Conservation (phyloP, 92 coral and sea anemone species). For the Chrysogorgia sp. region DNA sequence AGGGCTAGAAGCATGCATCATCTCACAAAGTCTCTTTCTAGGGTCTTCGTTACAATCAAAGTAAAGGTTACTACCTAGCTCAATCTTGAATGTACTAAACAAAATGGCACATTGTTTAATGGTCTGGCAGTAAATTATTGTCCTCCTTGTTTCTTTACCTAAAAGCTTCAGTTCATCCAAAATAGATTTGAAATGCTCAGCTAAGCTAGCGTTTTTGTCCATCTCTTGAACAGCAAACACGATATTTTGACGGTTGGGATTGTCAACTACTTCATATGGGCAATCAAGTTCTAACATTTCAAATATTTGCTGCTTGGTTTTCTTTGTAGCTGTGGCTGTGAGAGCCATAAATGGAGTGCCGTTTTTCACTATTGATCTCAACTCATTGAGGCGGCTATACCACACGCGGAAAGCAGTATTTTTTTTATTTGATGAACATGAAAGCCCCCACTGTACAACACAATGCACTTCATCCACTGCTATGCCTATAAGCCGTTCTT, state of each 20-base stretch:
- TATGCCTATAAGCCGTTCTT: slow-evolving; percentile 16
- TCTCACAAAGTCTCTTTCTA: slow-evolving; percentile 13
- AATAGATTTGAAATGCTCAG: neutral
- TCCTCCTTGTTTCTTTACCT: neutral
- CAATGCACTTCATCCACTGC: slow-evolving; percentile 59
- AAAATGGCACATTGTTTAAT: slow-evolving; percentile 8
- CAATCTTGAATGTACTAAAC: slow-evolving; percentile 35
- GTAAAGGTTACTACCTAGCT: slow-evolving; percentile 31
- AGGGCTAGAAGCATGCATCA: slow-evolving; percentile 40
- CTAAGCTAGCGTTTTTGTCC: neutral
- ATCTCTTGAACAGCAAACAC: slow-evolving; percentile 26
- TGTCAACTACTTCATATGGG: slow-evolving; percentile 22
- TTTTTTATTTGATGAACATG: slow-evolving; percentile 3
- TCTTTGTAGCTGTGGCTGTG: slow-evolving; percentile 43
- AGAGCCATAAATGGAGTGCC: slow-evolving; percentile 45
- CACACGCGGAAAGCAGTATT: slow-evolving; percentile 32
- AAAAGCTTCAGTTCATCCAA: too few relatives aligned
- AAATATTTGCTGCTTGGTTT: neutral
- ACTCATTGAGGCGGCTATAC: slow-evolving; percentile 43
- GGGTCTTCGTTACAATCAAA: neutral
- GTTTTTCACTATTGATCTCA: slow-evolving; percentile 25
- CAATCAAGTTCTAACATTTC: neutral
- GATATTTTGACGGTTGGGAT: slow-evolving; percentile 26
- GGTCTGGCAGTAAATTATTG: slow-evolving; percentile 27
- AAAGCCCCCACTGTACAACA: slow-evolving; percentile 49